Conservation (phyloP, 2,797 vertebrate species). For the Mormyrus proboscirostris region DNA sequence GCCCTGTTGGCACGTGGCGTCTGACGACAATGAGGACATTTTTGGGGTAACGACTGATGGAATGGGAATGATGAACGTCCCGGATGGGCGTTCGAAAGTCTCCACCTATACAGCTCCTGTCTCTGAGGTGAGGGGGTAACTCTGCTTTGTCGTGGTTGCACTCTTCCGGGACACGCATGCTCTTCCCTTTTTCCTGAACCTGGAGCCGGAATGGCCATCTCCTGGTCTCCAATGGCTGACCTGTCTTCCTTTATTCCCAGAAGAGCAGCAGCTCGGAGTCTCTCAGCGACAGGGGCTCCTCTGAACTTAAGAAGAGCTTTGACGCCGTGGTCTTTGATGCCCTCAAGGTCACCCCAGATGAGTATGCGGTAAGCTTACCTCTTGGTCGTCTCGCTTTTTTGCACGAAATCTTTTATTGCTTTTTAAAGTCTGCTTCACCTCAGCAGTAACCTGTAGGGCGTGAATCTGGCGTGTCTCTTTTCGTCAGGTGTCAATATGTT, state of each 20-base stretch:
- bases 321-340: conserved; percentile 97
- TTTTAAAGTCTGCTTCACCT: neutral
- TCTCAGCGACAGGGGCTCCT: conserved; percentile 85
- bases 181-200: neutral
- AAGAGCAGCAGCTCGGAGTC: conserved; percentile 97
- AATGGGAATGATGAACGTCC: conserved; percentile 90
- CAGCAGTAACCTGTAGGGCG: neutral
- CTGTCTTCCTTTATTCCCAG: conserved; percentile 48
- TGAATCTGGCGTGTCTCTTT: neutral
- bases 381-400: neutral
- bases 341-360: conserved; percentile 94
- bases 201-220: neutral
- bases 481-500: neutral
- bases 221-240: neutral
- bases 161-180: neutral
- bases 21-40: conserved; percentile 69
- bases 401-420: neutral
- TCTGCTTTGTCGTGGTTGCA: neutral
- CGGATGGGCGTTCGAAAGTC: conserved; percentile 81
- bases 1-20: conserved; percentile 62
- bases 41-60: conserved; percentile 64
- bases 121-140: conserved; percentile 77
- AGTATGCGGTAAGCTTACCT: conserved; percentile 85
- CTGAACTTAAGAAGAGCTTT: conserved; percentile 95
- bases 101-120: conserved; percentile 64